phyloP scores from a whole-genome alignment of 2,888 invertebrate species.

The Lycocerus yunnanus region DNA sequence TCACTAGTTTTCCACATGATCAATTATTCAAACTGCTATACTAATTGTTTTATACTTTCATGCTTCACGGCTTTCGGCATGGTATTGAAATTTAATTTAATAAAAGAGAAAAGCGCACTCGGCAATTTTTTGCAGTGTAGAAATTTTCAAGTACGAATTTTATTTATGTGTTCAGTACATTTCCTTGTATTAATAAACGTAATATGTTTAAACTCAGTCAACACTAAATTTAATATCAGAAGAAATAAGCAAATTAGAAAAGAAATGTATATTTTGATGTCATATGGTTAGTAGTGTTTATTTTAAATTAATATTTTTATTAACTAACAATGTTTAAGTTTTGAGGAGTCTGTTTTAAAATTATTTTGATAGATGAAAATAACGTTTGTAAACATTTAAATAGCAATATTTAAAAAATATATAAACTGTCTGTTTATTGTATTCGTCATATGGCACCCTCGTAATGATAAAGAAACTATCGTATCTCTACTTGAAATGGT shows the following conservation, averaged over 20 bases:
- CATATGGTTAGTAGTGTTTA: constrained; percentile 37
- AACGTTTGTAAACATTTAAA: constrained; percentile 1
- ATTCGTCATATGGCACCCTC: constrained; percentile 48
- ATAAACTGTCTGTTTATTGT: constrained; percentile 45
- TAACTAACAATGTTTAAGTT: constrained; percentile 33
- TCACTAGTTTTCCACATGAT: constrained; percentile 10
- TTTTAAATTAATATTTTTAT: constrained; percentile 41
- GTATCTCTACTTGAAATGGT: constrained; percentile 43
- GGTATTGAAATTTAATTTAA: too few relatives aligned
- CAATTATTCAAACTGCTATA: neutral
- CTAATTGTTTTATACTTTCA: neutral
- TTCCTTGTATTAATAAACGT: constrained; percentile 22
- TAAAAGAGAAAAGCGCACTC: too few relatives aligned
- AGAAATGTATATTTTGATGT: constrained; percentile 31
- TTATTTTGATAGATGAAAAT: constrained; percentile 11
- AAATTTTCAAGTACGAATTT: neutral
- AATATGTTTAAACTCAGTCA: constrained; percentile 36
- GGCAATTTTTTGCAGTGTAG: neutral
- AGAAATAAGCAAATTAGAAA: constrained; percentile 35
- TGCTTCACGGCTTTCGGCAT: neutral
- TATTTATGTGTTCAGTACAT: constrained; percentile 8
- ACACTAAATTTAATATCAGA: constrained; percentile 35
- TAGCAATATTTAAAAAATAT: constrained; percentile 4
- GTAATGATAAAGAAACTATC: constrained; percentile 47
- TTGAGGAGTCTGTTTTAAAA: constrained; percentile 32